These are phyloP conservation scores for Andrena fulva DNA, from an alignment of 2,888 invertebrate species.

Conservation along the genomic window DNA sequence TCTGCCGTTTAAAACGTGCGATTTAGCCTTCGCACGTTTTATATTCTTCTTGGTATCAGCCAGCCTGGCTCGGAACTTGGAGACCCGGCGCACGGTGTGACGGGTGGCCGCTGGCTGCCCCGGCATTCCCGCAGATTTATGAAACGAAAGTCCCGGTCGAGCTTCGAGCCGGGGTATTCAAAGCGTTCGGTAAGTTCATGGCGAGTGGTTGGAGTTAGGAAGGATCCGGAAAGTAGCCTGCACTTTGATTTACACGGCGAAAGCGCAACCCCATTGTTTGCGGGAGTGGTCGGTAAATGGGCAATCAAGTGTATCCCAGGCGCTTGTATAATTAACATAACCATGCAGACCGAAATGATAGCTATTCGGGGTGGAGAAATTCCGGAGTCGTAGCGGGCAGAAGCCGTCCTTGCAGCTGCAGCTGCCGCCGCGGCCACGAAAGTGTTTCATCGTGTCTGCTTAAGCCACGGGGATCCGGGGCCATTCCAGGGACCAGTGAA, in stretches of 20 bases:
- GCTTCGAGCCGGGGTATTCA: too few species aligned
- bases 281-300: constrained; percentile 21
- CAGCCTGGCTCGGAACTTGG: background rate
- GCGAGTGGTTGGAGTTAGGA: background rate
- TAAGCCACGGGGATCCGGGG: constrained; percentile 55
- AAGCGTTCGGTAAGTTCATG: too few species aligned
- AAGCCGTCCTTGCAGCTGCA: constrained; percentile 16
- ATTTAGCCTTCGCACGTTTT: background rate
- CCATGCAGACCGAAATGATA: constrained; percentile 43
- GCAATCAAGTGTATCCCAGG: constrained; percentile 34
- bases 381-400: constrained; percentile 8
- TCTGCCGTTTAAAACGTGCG: constrained; percentile 21
- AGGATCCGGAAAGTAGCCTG: background rate
- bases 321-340: constrained; percentile 41
- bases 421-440: constrained; percentile 38
- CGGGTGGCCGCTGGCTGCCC: too few species aligned
- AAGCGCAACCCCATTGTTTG: background rate
- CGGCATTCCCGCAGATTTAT: too few species aligned
- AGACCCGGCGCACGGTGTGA: too few species aligned
- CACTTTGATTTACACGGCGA: background rate
- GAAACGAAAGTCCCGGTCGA: too few species aligned
- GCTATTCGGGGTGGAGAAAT: constrained; percentile 47
- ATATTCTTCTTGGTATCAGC: background rate
- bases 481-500: constrained; percentile 62
- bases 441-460: constrained; percentile 71